Evolutionary conservation across 2,113 vertebrate species (phyloP).

Genomic region (Mobula birostris): DNA sequence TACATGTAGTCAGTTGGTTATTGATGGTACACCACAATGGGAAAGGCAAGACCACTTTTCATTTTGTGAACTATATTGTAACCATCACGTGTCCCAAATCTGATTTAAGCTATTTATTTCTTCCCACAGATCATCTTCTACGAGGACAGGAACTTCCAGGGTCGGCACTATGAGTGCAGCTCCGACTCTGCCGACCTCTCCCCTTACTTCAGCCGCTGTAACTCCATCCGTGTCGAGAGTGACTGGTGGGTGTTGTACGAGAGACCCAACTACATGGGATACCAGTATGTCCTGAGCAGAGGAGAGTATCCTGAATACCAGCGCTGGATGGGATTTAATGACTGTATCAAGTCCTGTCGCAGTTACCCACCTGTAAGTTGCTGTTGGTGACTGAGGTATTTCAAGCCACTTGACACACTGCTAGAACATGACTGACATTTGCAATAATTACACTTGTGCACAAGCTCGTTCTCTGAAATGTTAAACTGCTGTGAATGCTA

Average conservation of each 20-base stretch:
- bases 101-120: too few species aligned
- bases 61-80: background rate
- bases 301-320: constrained; percentile 42
- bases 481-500: too few species aligned
- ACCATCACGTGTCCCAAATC: too few species aligned
- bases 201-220: constrained; percentile 40
- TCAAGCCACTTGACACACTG: too few species aligned
- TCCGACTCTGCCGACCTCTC: constrained; percentile 38
- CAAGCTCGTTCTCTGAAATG: too few species aligned
- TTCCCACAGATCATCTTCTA: constrained; percentile 40
- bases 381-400: too few species aligned
- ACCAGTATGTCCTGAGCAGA: constrained; percentile 40
- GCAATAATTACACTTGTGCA: too few species aligned
- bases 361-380: background rate
- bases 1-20: too few species aligned
- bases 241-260: constrained; percentile 55
- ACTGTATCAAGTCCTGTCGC: constrained; percentile 40
- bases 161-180: constrained; percentile 41
- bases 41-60: background rate
- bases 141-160: constrained; percentile 41
- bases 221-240: constrained; percentile 40
- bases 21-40: background rate
- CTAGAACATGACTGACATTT: too few species aligned
- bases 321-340: constrained; percentile 42
- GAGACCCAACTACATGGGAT: constrained; percentile 46